phyloP scores from a whole-genome alignment of 2,797 vertebrate species.

The Lemur catta region DNA sequence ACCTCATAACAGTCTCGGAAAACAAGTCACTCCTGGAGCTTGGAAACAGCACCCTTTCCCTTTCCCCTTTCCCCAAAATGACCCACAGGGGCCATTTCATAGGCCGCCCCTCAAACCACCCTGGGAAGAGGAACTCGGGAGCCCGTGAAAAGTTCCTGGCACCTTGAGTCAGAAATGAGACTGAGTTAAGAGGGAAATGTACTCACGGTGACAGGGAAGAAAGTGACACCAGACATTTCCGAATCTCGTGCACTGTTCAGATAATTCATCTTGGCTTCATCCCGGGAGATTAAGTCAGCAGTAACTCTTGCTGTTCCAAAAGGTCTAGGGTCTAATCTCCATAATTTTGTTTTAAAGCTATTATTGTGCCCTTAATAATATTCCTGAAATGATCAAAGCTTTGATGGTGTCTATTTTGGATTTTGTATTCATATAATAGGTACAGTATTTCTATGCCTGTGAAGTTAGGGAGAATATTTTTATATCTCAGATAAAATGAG shows the following conservation, averaged over 20 bases:
- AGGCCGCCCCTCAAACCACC: neutral
- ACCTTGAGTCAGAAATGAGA: neutral
- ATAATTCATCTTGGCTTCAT: slow-evolving; percentile 96
- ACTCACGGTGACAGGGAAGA: slow-evolving; percentile 91
- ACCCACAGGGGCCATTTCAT: neutral
- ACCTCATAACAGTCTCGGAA: neutral
- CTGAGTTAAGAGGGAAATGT: neutral
- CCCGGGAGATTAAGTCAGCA: slow-evolving; percentile 80
- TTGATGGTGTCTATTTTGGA: neutral
- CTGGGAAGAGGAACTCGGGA: neutral
- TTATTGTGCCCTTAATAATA: neutral
- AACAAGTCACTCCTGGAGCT: neutral
- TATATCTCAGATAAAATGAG: neutral
- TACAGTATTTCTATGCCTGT: neutral
- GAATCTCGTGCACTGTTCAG: slow-evolving; percentile 95
- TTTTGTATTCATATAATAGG: neutral
- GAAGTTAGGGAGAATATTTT: neutral
- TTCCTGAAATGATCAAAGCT: neutral
- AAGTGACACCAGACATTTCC: slow-evolving; percentile 95
- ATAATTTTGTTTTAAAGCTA: neutral
- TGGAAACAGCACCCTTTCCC: neutral
- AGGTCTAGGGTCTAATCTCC: neutral
- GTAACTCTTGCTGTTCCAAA: neutral
- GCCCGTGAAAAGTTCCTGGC: neutral
- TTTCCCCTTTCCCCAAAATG: neutral